Base-by-base conservation (phyloP, 2,888 invertebrate genomes). In the Silvanus unidentatus region DNA sequence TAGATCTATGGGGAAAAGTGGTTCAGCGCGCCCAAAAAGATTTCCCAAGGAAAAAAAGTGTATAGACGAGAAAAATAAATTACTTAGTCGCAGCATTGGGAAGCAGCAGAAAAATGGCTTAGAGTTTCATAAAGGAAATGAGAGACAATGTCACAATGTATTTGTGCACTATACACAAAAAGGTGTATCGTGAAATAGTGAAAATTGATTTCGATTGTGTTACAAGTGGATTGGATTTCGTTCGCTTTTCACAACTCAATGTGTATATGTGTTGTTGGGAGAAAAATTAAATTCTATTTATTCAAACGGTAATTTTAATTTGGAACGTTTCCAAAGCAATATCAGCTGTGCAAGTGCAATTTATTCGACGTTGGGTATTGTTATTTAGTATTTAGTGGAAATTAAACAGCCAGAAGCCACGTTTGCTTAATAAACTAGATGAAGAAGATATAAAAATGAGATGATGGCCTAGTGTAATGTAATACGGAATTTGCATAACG, bases 311-410 rank as follows among this genome's bases (percentile, higher is more conserved):
- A 32, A 32, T 32, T 32, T 32, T 11, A 32, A 8, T 32, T 32
- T 32, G 32, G 32, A 32, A 5, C 3, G n/a, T 11, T 8, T 32
- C 32, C 32, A 32, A 12, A 3, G n/a, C 11, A 11, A 12, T 12
- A 22, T 32, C 3, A 32, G 10, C 32, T 49, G 4, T 22, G 8
- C 42, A 43, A 58, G 54, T 55, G 55, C 52, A 47, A 54, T 56
- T 55, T n/a, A n/a, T n/a, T n/a, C n/a, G n/a, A n/a, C n/a, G 48
- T 53, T 45, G 50, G 43, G 55, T 57, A 60, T 61, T 59, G 45
- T 58, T 52, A 59, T 50, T 53, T 58, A 58, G 39, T 28, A 22
- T 22, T 8, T 5, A 22, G 22, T 22, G 3, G 22, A 22, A 22
- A 32, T n/a, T 32, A 32, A 5, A 5, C n/a, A 32, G 22, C 22